Evolutionary conservation across 2,888 invertebrate genomes (phyloP), one percentile per base, ranked within the genome.

Genomic region (Drosophila mercatorum): DNA sequence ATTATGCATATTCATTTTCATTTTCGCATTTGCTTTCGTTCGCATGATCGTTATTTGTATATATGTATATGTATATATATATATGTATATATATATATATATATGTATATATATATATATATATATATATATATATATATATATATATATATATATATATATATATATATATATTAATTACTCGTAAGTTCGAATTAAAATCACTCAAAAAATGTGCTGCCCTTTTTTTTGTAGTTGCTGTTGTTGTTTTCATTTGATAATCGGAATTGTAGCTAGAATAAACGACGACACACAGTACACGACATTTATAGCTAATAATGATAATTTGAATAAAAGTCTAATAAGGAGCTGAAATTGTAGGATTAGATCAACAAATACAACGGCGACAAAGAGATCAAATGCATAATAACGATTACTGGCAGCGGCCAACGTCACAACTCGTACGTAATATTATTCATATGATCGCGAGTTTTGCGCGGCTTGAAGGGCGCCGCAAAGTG

Each of bases 401-500:
- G 78, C 78, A 73, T 51, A 59, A 64, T 55, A 55, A 55, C 55
- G 41, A 41, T 55, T 17, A 28, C 58, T 52, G 56, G 72, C 71
- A 75, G 72, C 72, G 56, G 73, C 91, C 91, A 90, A 86, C 91
- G 93, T 93, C 93, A 93, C 93, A 93, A 93, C 81, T 93, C 93
- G 75, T 92, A 93, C 5, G 92, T 92, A 46, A 93, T 91, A 72
- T 92, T 93, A 68, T 92, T 93, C 85, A 92, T 83, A 77, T 92
- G 92, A 78, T 92, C 92, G 70, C 92, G 92, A 60, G 91, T 91
- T 75, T 91, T 92, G 52, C 92, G 90, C 61, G 92, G 84, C 68
- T 91, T 91, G 70, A 91, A 92, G 49, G 91, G 89, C 40, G 92
- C 92, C 67, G 92, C 92, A 65, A 92, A 89, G 64, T 91, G 92